Base-by-base conservation (phyloP, 1,140 invertebrate species). In the Aethina tumida region DNA sequence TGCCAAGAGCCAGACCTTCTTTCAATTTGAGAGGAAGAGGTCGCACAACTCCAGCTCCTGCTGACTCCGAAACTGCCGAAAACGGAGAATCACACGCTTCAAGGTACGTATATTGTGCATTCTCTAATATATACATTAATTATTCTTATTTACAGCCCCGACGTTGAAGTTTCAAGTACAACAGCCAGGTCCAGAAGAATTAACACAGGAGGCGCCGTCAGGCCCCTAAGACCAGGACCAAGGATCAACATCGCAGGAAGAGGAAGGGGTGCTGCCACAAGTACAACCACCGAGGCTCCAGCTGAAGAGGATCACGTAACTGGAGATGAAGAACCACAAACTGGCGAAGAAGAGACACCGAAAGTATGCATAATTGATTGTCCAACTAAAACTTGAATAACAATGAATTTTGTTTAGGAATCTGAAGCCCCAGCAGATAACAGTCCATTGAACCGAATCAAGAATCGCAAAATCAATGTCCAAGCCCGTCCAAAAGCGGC, bases 171-270 rank as follows among this genome's bases (percentile, higher is more conserved):
- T 47, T 39, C 56, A 47, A 50, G 35, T 9, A 43, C 56, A 26
- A 50, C 58, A 36, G 36, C 60, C 42, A 40, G 58, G 47, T 9
- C 45, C 40, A 31, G 52, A 28, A 50, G 49, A 16, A 49, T 63
- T 4, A 54, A 58, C 12, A 33, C 52, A 2, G 52, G 46, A 22
- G 50, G 52, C 5, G 58, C 48, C 3, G 49, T 56, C 1, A 66
- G 69, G 43, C 68, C 69, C 0, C 50, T 74, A 18, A 64, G 75
- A 42, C 69, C 70, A 4, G 70, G 72, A 7, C 67, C 70, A 3
- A 67, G 68, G 22, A 56, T 79, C 2, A 74, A 72, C 43, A 42
- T 76, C 0, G 56, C 61, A 22, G 45, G 22, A 15, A 39, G 41
- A 20, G 57, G 61, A 40, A 65, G 73, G 42, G 60, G 63, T 14